Conservation (phyloP, 2,113 vertebrate species). For the Sterna hirundo region DNA sequence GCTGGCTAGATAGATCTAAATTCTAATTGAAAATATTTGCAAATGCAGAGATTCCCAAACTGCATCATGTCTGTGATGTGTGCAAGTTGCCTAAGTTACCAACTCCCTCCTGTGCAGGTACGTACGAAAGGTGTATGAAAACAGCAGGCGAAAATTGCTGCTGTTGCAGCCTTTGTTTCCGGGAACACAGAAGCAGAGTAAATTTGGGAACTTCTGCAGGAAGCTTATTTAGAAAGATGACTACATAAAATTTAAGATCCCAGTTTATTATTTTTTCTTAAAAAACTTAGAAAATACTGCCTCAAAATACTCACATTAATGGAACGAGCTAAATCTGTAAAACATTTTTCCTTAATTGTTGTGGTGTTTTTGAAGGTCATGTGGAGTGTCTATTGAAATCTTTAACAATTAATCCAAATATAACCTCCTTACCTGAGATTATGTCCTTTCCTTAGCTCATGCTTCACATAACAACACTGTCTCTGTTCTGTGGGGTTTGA, state of each 20-base stretch:
- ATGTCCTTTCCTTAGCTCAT: neutral
- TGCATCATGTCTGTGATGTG: neutral
- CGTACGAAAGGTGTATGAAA: no score
- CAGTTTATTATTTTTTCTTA: neutral
- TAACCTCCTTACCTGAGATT: neutral
- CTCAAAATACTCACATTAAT: neutral
- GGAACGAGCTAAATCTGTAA: neutral
- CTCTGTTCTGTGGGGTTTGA: neutral
- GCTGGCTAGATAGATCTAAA: neutral
- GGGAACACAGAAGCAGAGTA: neutral
- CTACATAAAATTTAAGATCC: neutral
- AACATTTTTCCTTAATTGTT: neutral
- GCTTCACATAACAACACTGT: neutral
- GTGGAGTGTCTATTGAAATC: neutral
- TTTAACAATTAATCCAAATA: neutral
- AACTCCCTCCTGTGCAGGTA: neutral
- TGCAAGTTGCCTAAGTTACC: neutral
- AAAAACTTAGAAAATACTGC: neutral
- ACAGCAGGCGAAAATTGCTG: neutral
- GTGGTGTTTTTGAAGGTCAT: neutral
- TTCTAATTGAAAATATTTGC: neutral
- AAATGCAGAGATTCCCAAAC: neutral
- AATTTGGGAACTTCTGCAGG: neutral
- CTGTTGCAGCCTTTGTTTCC: fast-evolving
- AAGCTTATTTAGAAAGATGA: neutral